Base-by-base conservation (phyloP, 2,888 invertebrate genomes). In the Clanis bilineata region DNA sequence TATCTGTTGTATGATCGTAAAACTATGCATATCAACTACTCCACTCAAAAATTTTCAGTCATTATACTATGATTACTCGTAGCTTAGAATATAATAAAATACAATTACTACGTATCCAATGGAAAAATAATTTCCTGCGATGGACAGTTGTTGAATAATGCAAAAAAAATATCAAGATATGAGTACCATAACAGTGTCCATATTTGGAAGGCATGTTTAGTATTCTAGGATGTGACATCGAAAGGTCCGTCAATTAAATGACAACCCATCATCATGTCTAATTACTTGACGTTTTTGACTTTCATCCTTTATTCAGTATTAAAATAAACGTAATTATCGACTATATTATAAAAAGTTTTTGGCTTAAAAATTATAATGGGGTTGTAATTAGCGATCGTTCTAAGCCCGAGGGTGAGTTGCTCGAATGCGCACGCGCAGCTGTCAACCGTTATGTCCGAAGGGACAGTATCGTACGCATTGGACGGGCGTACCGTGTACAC, bases 401-500 rank as follows among this genome's bases (percentile, higher is more conserved):
- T 60, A 60, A 61, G 61, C 63, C 57, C 10, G 60, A 63, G 63
- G 65, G 58, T 28, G 77, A 80, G 71, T 67, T 67, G 68, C 32
- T 23, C 23, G 39, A 32, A 25, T 58, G 59, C 62, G 59, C 64
- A 23, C 59, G 66, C 64, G 71, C 85, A 85, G 77, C 82, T 85
- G 85, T 72, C 79, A 73, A 64, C 77, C 80, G 82, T 85, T 79
- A 81, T 69, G 61, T 58, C 51, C 58, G 69, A 73, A 72, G 43
- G 7, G 61, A 58, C 64, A 65, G 76, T 72, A 71, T 70, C 64
- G 63, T 78, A 80, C 72, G 77, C 82, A 80, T 79, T 78, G 70
- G 64, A 74, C 51, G 28, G 18, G 4, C 51, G 23, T 51, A 3
- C 32, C 22, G 4, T 58, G 23, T 51, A 3, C 32, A 5, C 15